A percentile compares a stretch with the other conserved stretches of the same genome.
Conservation (phyloP, 2,797 vertebrate genomes). For the Triplophysa yarkandensis region DNA sequence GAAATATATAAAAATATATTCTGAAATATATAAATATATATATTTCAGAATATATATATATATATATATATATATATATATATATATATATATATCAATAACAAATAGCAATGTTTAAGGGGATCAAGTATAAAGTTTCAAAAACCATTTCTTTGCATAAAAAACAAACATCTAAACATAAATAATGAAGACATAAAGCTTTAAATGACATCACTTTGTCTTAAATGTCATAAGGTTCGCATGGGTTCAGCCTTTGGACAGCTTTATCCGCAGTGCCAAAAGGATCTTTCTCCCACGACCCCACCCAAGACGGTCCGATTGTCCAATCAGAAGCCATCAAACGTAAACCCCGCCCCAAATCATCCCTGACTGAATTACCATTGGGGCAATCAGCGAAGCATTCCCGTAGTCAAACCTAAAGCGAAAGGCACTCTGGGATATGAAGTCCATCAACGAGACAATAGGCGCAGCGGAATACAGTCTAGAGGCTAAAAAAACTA, state of each 20-base stretch:
- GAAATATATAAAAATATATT: too few relatives aligned
- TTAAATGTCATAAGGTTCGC: constrained; percentile 1
- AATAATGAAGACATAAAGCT: constrained; percentile 12
- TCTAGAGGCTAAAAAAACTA: constrained; percentile 54
- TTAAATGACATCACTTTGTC: not conserved
- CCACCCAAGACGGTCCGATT: constrained; percentile 38
- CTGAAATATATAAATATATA: too few relatives aligned
- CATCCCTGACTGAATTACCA: constrained; percentile 20
- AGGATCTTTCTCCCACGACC: constrained; percentile 3
- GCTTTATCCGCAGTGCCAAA: constrained; percentile 63
- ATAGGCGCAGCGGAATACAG: not conserved
- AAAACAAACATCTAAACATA: not conserved
- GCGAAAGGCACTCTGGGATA: constrained; percentile 56
- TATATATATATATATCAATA: too few relatives aligned
- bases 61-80: too few relatives aligned
- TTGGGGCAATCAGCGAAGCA: constrained; percentile 49
- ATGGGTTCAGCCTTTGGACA: constrained; percentile 8
- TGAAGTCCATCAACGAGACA: constrained; percentile 50
- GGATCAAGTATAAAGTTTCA: not conserved
- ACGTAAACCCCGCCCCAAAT: constrained; percentile 31
- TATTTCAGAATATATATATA: too few relatives aligned
- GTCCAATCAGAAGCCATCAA: constrained; percentile 44
- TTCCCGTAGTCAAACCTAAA: constrained; percentile 30
- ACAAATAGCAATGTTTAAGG: not conserved
- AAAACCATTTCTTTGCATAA: constrained; percentile 24